Base-by-base conservation (phyloP, 2,113 vertebrate species). In the Okapia johnstoni region DNA sequence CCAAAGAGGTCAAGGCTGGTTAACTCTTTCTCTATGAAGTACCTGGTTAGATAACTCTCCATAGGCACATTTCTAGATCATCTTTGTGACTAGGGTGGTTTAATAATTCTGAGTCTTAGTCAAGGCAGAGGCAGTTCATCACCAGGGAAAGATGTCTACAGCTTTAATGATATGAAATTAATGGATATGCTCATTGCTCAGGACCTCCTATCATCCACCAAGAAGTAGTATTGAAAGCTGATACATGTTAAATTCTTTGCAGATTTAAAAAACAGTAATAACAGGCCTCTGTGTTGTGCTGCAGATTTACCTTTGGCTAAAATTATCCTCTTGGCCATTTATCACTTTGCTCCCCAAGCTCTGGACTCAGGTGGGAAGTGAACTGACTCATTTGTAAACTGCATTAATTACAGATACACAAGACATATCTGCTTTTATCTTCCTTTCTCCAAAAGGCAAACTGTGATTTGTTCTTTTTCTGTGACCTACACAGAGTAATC, bases 401-500 rank as follows among this genome's bases (percentile, higher is more conserved):
- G 28, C 88, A 97, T 98, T 98, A 98, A 97, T 98, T 97, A 96
- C 52, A 96, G 63, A 94, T 93, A 94, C 80, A 95, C 43, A 97
- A 97, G 96, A 95, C 83, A 83, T 90, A 61, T 92, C 95, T 95
- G 95, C 88, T 95, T 80, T 92, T 97, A 76, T 87, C 63, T 36
- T 97, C 90, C 61, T 88, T 98, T 97, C 80, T 98, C 86, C 50
- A 91, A 76, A 97, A 98, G 93, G 92, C 95, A 97, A 96, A 94
- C 73, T 85, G 43, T 93, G 97, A 97, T 97, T 97, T 98, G 88
- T 96, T 97, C 85, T 97, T 76, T 96, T 98, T 95, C 66, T 73
- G 73, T 66, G 76, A 94, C 91, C 94, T 93, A 90, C 76, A 93
- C 83, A 95, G 96, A 97, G 96, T 96, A 90, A 96, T 96, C 88